These are phyloP conservation scores for Callipepla californica DNA, from an alignment of 2,113 vertebrate species.

Conservation along the genomic window DNA sequence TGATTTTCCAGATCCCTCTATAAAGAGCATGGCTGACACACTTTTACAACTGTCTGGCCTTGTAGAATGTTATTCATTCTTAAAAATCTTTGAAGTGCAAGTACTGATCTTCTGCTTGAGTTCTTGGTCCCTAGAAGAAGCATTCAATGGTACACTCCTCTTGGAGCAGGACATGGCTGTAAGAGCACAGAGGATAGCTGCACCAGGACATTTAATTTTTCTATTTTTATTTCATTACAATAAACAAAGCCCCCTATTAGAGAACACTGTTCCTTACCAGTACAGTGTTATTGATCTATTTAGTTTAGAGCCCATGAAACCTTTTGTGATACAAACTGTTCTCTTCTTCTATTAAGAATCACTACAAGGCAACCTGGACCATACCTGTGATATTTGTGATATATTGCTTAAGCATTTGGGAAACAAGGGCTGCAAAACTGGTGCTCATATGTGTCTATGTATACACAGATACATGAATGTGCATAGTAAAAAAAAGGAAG, in stretches of 20 bases:
- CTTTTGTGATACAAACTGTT: not conserved
- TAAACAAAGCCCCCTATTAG: not conserved
- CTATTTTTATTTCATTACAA: not conserved
- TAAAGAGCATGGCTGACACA: too few relatives aligned
- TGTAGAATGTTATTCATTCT: not conserved
- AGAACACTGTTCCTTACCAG: not conserved
- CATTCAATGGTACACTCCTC: accelerated
- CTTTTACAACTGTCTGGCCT: not conserved
- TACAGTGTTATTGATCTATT: not conserved
- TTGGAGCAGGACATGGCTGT: not conserved
- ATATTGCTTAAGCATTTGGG: not conserved
- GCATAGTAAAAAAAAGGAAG: not conserved
- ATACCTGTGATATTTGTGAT: not conserved
- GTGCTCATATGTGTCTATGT: not conserved
- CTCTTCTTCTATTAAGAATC: not conserved
- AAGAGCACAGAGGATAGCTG: not conserved
- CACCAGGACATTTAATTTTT: not conserved
- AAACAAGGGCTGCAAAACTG: not conserved
- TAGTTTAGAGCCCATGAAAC: not conserved
- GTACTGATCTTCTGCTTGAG: not conserved
- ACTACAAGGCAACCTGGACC: not conserved
- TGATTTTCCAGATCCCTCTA: not conserved
- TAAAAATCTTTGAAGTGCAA: not conserved
- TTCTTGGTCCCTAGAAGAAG: not conserved
- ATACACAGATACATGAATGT: not conserved